Evolutionary conservation across 2,113 vertebrate species (phyloP).

Genomic region (Synodontis membranacea): DNA sequence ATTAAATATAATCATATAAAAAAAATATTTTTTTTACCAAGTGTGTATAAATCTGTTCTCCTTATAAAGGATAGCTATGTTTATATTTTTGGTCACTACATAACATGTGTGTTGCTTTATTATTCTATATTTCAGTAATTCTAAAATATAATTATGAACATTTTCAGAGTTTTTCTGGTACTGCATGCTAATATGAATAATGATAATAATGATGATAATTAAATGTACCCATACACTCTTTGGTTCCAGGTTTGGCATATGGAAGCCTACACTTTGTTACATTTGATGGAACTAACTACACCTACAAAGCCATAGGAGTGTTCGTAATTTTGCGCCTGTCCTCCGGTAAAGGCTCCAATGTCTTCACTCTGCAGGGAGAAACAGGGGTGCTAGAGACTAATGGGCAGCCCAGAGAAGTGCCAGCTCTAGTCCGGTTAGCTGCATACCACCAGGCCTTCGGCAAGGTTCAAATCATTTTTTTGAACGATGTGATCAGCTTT

Average conservation of each 20-base stretch:
- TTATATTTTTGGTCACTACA: neutral
- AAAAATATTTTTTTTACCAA: too few relatives aligned
- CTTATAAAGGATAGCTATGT: neutral
- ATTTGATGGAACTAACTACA: conserved; percentile 76
- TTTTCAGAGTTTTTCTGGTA: neutral
- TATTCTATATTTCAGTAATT: neutral
- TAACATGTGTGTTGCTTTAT: neutral
- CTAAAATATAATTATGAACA: neutral
- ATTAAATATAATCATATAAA: too few relatives aligned
- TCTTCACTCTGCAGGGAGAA: conserved; percentile 81
- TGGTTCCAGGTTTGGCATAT: conserved; percentile 70
- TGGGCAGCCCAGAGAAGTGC: conserved; percentile 59
- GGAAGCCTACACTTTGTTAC: conserved; percentile 79
- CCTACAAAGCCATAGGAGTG: conserved; percentile 78
- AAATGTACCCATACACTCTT: neutral
- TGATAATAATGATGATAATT: too few relatives aligned
- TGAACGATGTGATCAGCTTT: neutral
- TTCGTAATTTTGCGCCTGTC: conserved; percentile 78
- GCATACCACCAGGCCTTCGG: conserved; percentile 78
- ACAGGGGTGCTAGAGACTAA: conserved; percentile 60
- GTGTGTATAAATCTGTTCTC: neutral
- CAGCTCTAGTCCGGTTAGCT: conserved; percentile 73
- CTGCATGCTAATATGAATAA: neutral
- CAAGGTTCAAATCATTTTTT: conserved; percentile 66
- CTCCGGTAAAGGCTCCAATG: conserved; percentile 73